phyloP scores from a whole-genome alignment of 1,140 invertebrate genomes.

The Zaprionus tsacasi region DNA sequence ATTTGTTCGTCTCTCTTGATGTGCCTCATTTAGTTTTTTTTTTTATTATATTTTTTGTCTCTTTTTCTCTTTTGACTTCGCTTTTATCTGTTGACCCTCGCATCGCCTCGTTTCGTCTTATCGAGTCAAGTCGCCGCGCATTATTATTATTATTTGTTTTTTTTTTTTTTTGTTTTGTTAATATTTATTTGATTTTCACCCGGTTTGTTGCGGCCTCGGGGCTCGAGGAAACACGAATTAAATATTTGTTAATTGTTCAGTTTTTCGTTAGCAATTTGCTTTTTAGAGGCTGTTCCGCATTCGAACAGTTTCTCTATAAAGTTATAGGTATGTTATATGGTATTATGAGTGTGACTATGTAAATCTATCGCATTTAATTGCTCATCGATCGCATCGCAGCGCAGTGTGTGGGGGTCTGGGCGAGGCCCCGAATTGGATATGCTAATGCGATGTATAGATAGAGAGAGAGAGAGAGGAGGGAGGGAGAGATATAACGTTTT shows the following conservation, averaged over 20 bases:
- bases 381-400: slow-evolving; percentile 7
- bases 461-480: too few species aligned
- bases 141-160: slow-evolving; percentile 23
- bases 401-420: not conserved
- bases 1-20: slow-evolving; percentile 45
- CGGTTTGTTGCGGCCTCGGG: slow-evolving; percentile 12
- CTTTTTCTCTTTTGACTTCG: not conserved
- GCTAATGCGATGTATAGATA: slow-evolving; percentile 13
- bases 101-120: slow-evolving; percentile 24
- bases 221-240: slow-evolving; percentile 27
- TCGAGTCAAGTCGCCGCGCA: slow-evolving; percentile 30
- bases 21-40: slow-evolving; percentile 61
- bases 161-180: slow-evolving; percentile 11
- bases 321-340: slow-evolving; percentile 30
- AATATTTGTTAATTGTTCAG: slow-evolving; percentile 65
- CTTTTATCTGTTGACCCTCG: slow-evolving; percentile 39
- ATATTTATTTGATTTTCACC: slow-evolving; percentile 44
- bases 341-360: too few species aligned
- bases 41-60: slow-evolving; percentile 7
- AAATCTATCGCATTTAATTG: slow-evolving; percentile 7
- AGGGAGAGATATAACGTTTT: not conserved
- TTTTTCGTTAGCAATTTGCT: slow-evolving; percentile 43
- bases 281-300: slow-evolving; percentile 52
- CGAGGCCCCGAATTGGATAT: slow-evolving; percentile 31
- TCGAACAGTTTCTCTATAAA: not conserved